Base-by-base conservation (phyloP, 2,888 invertebrate genomes). In the Leucophenga montana region DNA sequence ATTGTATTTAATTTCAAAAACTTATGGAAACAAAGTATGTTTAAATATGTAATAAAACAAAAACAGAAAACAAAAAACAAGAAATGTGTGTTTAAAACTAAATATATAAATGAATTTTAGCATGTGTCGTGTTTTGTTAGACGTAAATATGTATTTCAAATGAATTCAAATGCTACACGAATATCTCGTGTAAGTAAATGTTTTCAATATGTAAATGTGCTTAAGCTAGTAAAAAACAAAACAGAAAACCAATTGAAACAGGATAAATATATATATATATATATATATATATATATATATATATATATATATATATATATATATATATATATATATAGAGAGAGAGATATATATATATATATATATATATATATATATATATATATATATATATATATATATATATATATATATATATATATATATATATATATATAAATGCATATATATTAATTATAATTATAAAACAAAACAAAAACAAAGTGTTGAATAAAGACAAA, bases 181-280 rank as follows among this genome's bases (percentile, higher is more conserved):
- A 77, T 74, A 78, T 78, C 81, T 81, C 33, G 33, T 33, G 33
- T 73, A 81, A 72, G 73, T 75, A 80, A 83, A 73, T 82, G 80
- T 80, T 27, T 31, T 80, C 80, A 78, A 80, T 72, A 76, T 80
- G 80, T 80, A 82, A 80, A 78, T 80, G 84, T 80, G 84, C 82
- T 80, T 80, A 78, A 80, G 78, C 69, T 80, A 80, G 84, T 76
- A 71, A 80, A 71, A 65, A 72, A 78, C 82, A 72, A 69, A 77
- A 76, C 77, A 80, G 27, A 65, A 46, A 71, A 79, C 27, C 33
- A 64, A 62, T 50, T 62, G 31, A 62, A 69, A 69, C 61, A 16
- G 16, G 22, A 48, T 20, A 22, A 31, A 53, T 16, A 39, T 39
- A 39, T 39, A 64, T 44, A 0, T 16, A 27, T n/a, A 54, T 16